Evolutionary conservation across 2,797 vertebrate species (phyloP).

Genomic region (Coracias cyanogaster): DNA sequence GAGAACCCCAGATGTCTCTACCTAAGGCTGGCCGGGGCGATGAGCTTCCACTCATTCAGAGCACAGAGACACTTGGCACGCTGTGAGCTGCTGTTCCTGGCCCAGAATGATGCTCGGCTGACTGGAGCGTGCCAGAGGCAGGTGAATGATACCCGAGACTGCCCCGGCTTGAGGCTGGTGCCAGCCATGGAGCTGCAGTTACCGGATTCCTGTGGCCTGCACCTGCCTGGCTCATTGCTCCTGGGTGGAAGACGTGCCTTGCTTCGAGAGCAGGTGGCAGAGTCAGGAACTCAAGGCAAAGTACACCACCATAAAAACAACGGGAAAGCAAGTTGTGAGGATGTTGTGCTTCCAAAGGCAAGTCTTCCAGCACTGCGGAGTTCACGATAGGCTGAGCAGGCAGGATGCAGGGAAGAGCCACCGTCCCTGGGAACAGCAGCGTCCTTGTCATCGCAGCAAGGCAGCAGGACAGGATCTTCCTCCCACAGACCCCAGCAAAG

Average conservation of each 20-base stretch:
- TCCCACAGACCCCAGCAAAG: not conserved
- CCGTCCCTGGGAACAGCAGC: rapidly evolving
- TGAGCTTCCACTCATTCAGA: not conserved
- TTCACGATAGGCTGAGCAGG: not conserved
- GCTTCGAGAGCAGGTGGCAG: not conserved
- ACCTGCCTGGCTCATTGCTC: not conserved
- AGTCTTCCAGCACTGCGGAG: not conserved
- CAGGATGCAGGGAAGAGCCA: not conserved
- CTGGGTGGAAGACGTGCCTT: not conserved
- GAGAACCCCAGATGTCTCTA: not conserved
- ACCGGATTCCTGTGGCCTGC: not conserved
- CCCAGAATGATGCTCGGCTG: not conserved
- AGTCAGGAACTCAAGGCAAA: not conserved
- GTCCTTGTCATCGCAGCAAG: not conserved
- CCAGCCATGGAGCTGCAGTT: not conserved
- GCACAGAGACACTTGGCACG: not conserved
- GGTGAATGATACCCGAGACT: not conserved
- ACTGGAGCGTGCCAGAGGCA: not conserved
- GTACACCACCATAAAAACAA: not conserved
- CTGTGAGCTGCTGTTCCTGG: not conserved
- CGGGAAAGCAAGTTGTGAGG: not conserved
- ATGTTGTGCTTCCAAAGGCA: not conserved
- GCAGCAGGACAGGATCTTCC: not conserved
- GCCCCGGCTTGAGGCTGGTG: not conserved
- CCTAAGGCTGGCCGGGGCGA: not conserved